phyloP scores from a whole-genome alignment of 2,113 vertebrate genomes.

The Pygoscelis antarcticus region DNA sequence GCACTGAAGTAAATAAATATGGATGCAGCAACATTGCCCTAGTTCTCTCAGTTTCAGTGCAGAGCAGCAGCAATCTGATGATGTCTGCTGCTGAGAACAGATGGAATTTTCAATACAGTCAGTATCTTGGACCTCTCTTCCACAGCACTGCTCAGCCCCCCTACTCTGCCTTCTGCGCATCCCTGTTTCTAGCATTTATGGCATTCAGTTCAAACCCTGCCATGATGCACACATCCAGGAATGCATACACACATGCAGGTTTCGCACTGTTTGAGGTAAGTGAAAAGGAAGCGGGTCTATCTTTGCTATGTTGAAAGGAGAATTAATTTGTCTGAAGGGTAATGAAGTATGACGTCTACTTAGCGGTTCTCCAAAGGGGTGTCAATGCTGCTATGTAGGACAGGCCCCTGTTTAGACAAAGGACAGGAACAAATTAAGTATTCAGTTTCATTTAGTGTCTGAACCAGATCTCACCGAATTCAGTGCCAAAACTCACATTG shows the following conservation, averaged over 20 bases:
- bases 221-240: neutral
- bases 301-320: neutral
- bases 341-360: neutral
- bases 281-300: neutral
- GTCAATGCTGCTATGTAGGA: neutral
- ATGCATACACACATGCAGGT: neutral
- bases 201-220: neutral
- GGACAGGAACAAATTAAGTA: neutral
- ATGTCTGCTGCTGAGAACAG: neutral
- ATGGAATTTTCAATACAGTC: neutral
- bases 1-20: neutral
- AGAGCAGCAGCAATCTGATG: neutral
- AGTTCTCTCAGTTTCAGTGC: neutral
- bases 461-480: neutral
- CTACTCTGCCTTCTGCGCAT: neutral
- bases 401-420: neutral
- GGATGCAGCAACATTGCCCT: neutral
- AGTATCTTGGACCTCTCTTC: neutral
- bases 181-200: neutral
- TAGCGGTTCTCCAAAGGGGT: neutral
- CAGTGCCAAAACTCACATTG: neutral
- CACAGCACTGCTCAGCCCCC: neutral
- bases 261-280: neutral
- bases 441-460: neutral
- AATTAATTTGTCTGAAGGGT: neutral